A percentile compares a stretch with the other conserved stretches of the same genome.
These are phyloP conservation scores for Tamandua tetradactyla DNA, from an alignment of 2,797 vertebrate species.

Conservation along the genomic window DNA sequence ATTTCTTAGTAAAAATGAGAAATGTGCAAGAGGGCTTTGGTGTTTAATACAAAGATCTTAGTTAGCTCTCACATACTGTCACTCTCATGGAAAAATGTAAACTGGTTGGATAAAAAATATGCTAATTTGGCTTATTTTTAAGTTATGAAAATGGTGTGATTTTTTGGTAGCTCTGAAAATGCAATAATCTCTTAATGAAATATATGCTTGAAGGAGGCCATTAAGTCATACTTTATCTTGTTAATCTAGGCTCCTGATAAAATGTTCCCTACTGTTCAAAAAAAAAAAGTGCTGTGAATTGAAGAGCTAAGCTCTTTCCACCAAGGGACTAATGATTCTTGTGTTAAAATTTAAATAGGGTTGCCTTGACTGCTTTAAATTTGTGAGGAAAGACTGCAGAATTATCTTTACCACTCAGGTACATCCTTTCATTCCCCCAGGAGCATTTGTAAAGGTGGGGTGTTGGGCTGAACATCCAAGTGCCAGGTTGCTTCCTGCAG, in stretches of 20 bases:
- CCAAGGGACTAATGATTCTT: constrained; percentile 73
- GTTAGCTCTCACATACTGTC: neutral
- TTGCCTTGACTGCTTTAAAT: constrained; percentile 65
- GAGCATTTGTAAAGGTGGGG: neutral
- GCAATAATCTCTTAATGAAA: constrained; percentile 57
- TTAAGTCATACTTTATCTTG: constrained; percentile 69
- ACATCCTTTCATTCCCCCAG: constrained; percentile 37
- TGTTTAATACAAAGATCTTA: constrained; percentile 35
- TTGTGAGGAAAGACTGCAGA: constrained; percentile 46
- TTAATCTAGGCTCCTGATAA: constrained; percentile 67
- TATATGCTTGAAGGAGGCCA: constrained; percentile 29
- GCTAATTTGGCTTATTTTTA: constrained; percentile 61
- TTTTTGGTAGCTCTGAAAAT: constrained; percentile 49
- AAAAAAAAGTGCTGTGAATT: constrained; percentile 49
- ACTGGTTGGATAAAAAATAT: constrained; percentile 38
- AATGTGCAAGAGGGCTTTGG: neutral
- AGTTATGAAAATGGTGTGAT: constrained; percentile 51
- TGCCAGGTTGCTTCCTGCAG: neutral
- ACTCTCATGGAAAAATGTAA: constrained; percentile 46
- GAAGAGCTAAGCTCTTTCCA: constrained; percentile 50
- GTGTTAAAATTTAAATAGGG: constrained; percentile 67
- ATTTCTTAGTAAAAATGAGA: constrained; percentile 37
- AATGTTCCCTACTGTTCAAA: constrained; percentile 55
- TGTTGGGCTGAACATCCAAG: neutral
- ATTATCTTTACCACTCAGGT: constrained; percentile 33